Percentiles rank a stretch among this genome's conserved stretches.
These are phyloP conservation scores for Heterodera filipjevi DNA, from an alignment of 2,888 invertebrate species.

Conservation along the genomic window DNA sequence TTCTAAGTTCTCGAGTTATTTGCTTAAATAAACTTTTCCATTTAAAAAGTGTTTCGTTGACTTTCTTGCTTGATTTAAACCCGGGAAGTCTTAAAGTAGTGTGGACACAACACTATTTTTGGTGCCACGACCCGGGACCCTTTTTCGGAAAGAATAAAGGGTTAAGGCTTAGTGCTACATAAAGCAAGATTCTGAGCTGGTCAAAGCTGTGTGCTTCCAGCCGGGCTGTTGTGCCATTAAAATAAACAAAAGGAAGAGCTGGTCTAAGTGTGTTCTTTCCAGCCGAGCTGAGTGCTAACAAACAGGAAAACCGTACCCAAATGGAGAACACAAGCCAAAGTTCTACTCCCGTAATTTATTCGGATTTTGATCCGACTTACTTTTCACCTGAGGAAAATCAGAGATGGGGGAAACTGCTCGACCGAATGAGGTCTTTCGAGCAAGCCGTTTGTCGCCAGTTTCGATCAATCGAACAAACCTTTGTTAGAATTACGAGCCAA, in stretches of 20 bases:
- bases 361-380: conserved; percentile 16
- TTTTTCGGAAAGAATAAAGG: not conserved
- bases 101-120: no score
- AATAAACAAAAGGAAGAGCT: not conserved
- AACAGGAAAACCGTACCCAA: not conserved
- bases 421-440: conserved; percentile 1
- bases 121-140: conserved; percentile 1
- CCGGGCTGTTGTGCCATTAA: not conserved
- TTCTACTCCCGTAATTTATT: not conserved
- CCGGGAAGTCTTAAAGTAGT: no score
- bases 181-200: not conserved
- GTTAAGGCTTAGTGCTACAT: not conserved
- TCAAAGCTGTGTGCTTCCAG: not conserved
- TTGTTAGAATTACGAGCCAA: not conserved
- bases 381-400: not conserved
- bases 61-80: no score
- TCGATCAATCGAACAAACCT: not conserved
- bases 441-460: not conserved
- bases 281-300: not conserved
- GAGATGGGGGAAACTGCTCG: not conserved
- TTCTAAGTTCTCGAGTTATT: no score
- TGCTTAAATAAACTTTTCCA: no score
- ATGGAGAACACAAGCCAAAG: not conserved
- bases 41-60: no score
- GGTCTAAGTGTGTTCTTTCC: not conserved